phyloP scores from a whole-genome alignment of 2,888 invertebrate genomes.

The Melanophora roralis region DNA sequence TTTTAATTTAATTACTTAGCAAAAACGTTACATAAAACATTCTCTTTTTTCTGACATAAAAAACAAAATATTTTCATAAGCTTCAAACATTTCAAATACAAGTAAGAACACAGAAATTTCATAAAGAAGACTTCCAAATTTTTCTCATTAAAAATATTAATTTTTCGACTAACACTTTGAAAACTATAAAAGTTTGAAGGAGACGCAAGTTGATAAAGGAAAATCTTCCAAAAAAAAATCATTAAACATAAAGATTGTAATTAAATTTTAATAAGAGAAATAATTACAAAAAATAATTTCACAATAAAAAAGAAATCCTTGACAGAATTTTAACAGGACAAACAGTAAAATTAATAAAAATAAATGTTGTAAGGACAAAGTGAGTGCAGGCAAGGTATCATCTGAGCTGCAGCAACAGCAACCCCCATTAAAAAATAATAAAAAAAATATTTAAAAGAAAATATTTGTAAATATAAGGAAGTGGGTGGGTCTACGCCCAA shows the following conservation, averaged over 20 bases:
- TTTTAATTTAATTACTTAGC: no score
- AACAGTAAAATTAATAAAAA: constrained; percentile 21
- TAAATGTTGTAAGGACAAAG: constrained; percentile 6
- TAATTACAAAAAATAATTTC: constrained; percentile 10
- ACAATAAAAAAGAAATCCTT: constrained; percentile 3
- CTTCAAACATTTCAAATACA: neutral
- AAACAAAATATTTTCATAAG: neutral
- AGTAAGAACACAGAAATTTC: neutral
- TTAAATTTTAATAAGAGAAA: constrained; percentile 33
- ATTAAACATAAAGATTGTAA: constrained; percentile 36
- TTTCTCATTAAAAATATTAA: constrained; percentile 19
- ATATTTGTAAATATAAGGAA: neutral
- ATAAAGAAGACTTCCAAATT: neutral
- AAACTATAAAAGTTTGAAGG: neutral
- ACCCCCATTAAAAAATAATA: neutral
- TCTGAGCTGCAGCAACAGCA: neutral
- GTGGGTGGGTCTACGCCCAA: neutral
- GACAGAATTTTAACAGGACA: neutral
- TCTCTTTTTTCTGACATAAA: no score
- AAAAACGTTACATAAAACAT: no score
- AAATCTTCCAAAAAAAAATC: constrained; percentile 42
- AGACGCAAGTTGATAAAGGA: neutral
- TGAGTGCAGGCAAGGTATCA: constrained; percentile 23
- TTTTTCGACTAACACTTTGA: neutral
- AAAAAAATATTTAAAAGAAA: neutral